A percentile compares a stretch with the other conserved stretches of the same genome.
Conservation (phyloP, 2,113 vertebrate genomes). For the Bubalus kerabau region DNA sequence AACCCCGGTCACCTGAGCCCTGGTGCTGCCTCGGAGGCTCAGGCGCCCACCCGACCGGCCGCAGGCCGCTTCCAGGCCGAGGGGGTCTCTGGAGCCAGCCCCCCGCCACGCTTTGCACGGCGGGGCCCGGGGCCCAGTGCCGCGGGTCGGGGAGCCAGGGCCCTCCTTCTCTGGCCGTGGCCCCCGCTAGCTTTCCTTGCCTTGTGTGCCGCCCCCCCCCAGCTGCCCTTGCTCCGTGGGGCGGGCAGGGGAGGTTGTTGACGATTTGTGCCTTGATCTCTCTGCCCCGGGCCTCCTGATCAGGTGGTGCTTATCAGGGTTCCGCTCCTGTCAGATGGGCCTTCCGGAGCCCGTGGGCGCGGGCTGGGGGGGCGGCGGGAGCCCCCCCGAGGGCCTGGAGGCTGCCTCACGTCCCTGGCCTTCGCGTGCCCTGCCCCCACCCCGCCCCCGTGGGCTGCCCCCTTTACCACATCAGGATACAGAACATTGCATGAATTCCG, state of each 20-base stretch:
- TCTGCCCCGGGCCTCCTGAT: conserved; percentile 76
- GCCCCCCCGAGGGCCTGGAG: conserved; percentile 72
- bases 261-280: conserved; percentile 84
- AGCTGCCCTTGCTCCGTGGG: background rate
- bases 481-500: conserved; percentile 85
- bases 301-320: conserved; percentile 86
- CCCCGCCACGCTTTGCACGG: background rate
- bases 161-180: background rate
- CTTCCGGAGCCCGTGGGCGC: conserved; percentile 77
- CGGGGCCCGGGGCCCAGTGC: background rate
- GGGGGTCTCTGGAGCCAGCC: background rate
- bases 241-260: conserved; percentile 70
- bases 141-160: background rate
- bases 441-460: conserved; percentile 57
- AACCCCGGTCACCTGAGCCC: rapidly evolving
- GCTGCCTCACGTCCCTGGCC: conserved; percentile 59
- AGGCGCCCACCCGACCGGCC: rapidly evolving
- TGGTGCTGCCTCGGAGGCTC: background rate
- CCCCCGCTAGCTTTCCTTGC: conserved; percentile 40
- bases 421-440: conserved; percentile 68
- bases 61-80: background rate
- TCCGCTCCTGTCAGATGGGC: conserved; percentile 83
- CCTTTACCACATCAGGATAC: conserved; percentile 89
- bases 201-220: background rate
- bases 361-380: background rate